phyloP scores from a whole-genome alignment of 2,888 invertebrate species.

The Peribatodes rhomboidaria region DNA sequence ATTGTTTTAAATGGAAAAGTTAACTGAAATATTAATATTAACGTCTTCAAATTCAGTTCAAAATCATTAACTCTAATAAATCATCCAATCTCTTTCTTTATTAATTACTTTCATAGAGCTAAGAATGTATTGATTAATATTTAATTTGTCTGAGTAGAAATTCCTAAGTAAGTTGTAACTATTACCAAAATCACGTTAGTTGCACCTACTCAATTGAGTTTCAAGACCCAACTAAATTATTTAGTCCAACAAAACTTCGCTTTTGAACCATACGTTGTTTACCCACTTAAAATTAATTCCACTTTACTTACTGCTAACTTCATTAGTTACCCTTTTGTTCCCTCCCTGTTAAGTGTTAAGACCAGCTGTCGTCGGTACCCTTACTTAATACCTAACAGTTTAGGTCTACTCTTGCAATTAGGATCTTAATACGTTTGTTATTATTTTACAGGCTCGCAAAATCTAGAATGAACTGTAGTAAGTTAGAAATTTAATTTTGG shows the following conservation, averaged over 20 bases:
- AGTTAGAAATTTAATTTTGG: neutral
- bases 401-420: constrained; percentile 21
- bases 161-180: neutral
- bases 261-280: constrained; percentile 16
- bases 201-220: constrained; percentile 15
- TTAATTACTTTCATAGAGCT: too few relatives aligned
- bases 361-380: constrained; percentile 35
- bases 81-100: too few relatives aligned
- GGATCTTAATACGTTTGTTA: constrained; percentile 28
- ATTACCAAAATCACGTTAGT: neutral
- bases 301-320: constrained; percentile 33
- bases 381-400: constrained; percentile 39
- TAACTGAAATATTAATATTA: too few relatives aligned
- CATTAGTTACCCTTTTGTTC: constrained; percentile 37
- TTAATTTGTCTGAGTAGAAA: too few relatives aligned
- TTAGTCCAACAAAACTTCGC: constrained; percentile 10
- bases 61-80: too few relatives aligned
- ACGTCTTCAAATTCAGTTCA: too few relatives aligned
- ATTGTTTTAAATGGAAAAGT: too few relatives aligned
- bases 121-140: too few relatives aligned
- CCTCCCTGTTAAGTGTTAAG: constrained; percentile 33
- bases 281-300: constrained; percentile 33
- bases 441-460: constrained; percentile 21
- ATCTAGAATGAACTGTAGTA: constrained; percentile 6
- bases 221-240: constrained; percentile 13